Percentiles rank a stretch among this genome's conserved stretches.
phyloP scores from a whole-genome alignment of 2,113 vertebrate genomes.

The Centropus bengalensis region DNA sequence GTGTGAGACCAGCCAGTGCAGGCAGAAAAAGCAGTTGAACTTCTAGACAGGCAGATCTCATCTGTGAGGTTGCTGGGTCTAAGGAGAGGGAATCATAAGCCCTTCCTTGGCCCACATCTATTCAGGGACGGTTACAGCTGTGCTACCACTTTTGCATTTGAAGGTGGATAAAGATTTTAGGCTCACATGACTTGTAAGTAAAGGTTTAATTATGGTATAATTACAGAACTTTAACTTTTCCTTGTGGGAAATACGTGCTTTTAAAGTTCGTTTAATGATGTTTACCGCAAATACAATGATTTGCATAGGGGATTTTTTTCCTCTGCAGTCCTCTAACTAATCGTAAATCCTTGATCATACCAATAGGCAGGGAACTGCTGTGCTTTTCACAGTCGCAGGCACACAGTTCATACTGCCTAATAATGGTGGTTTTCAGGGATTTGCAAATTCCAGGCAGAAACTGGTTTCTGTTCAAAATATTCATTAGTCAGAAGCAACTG shows the following conservation, averaged over 20 bases:
- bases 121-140: neutral
- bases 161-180: neutral
- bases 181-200: neutral
- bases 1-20: neutral
- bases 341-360: neutral
- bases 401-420: constrained; percentile 13
- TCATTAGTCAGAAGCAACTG: constrained; percentile 18
- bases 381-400: neutral
- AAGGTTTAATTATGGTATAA: constrained; percentile 47
- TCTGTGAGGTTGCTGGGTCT: neutral
- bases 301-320: constrained; percentile 41
- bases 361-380: constrained; percentile 5
- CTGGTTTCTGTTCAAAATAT: constrained; percentile 37
- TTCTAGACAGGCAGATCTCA: neutral
- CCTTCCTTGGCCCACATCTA: neutral
- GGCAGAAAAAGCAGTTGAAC: neutral
- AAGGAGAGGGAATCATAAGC: neutral
- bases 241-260: constrained; percentile 5
- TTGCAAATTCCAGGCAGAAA: constrained; percentile 15
- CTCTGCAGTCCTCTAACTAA: neutral
- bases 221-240: constrained; percentile 52
- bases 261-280: constrained; percentile 38
- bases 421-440: constrained; percentile 6
- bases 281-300: constrained; percentile 50
- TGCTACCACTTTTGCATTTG: neutral